Evolutionary conservation across 2,113 vertebrate species (phyloP).

Genomic region (human): GRCh38 chr18:45958501-45959000

Average conservation of each 20-base stretch:
- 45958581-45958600: not conserved
- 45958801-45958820: not conserved
- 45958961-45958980: no score
- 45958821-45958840: not conserved
- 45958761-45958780: not conserved
- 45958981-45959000: no score
- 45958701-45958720: not conserved
- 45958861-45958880: no score
- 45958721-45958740: not conserved
- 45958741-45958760: not conserved
- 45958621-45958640: not conserved
- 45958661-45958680: not conserved
- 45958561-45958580: not conserved
- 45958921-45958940: no score
- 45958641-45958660: not conserved
- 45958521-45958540: not conserved
- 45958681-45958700: not conserved
- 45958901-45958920: no score
- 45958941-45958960: no score
- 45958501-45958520: not conserved
- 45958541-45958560: not conserved
- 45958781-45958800: not conserved
- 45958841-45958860: not conserved
- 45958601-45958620: not conserved
- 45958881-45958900: no score